These are phyloP conservation scores for Drosophila demipolita DNA, from an alignment of 2,888 invertebrate genomes.

Conservation along the genomic window DNA sequence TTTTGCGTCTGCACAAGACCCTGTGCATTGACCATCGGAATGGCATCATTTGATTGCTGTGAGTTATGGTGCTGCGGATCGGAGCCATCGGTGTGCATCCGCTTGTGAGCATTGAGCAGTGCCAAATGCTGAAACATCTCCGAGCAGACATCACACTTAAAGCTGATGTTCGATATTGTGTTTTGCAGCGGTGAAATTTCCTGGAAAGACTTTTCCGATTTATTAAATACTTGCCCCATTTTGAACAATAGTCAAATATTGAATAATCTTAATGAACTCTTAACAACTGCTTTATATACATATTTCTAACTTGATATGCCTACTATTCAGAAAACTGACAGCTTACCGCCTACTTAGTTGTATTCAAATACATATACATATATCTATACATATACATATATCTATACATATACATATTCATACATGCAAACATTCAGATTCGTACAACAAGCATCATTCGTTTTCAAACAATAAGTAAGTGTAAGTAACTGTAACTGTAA, in stretches of 20 bases:
- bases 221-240: background rate
- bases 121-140: slow-evolving; percentile 93
- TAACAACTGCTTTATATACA: background rate
- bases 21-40: slow-evolving; percentile 87
- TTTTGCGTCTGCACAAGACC: slow-evolving; percentile 84
- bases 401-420: background rate
- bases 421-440: slow-evolving; percentile 15
- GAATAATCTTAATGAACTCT: background rate
- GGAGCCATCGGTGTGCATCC: slow-evolving; percentile 89
- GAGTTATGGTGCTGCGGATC: slow-evolving; percentile 79
- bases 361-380: slow-evolving; percentile 19
- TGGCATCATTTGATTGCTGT: slow-evolving; percentile 83
- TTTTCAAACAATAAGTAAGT: slow-evolving; percentile 25
- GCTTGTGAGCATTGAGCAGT: slow-evolving; percentile 93
- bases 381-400: slow-evolving; percentile 1
- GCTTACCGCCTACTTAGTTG: background rate
- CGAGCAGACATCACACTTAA: slow-evolving; percentile 95
- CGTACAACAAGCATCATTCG: slow-evolving; percentile 42
- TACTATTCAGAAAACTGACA: background rate
- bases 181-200: slow-evolving; percentile 86
- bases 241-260: background rate
- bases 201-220: slow-evolving; percentile 19
- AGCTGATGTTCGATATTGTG: slow-evolving; percentile 92
- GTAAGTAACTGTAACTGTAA: slow-evolving; percentile 15
- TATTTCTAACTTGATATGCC: background rate